Conservation (phyloP, 2,797 vertebrate genomes). For the Spinibarbus caldwelli region DNA sequence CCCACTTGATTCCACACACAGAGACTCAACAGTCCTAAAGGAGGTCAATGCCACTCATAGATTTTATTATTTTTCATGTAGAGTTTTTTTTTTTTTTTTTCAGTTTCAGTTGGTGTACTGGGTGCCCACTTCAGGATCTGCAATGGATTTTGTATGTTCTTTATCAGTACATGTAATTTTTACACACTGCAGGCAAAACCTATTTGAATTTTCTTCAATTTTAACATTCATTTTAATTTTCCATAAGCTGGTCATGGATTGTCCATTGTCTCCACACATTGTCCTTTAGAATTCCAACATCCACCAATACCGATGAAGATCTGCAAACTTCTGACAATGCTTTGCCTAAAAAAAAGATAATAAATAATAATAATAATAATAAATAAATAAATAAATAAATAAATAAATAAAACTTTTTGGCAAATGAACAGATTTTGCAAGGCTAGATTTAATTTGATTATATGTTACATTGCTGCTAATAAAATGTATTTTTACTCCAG, state of each 20-base stretch:
- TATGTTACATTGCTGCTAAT: background rate
- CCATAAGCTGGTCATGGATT: background rate
- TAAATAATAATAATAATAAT: too few relatives aligned
- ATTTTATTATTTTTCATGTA: background rate
- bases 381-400: too few relatives aligned
- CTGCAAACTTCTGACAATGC: background rate
- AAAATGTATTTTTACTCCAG: background rate
- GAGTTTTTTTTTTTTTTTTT: background rate
- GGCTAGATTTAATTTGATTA: background rate
- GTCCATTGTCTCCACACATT: background rate
- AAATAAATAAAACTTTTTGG: background rate
- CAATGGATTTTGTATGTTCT: background rate
- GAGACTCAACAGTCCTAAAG: slow-evolving; percentile 55
- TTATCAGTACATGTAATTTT: background rate
- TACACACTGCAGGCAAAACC: background rate
- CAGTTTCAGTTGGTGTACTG: background rate
- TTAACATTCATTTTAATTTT: background rate
- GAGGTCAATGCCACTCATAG: slow-evolving; percentile 2
- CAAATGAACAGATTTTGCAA: background rate
- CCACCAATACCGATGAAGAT: background rate
- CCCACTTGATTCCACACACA: slow-evolving; percentile 63
- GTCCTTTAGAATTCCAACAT: background rate
- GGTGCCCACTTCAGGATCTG: background rate
- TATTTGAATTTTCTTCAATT: background rate
- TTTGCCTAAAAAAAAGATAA: background rate